Evolutionary conservation across 2,888 invertebrate genomes (phyloP).

Genomic region (Luffia ferchaultella): DNA sequence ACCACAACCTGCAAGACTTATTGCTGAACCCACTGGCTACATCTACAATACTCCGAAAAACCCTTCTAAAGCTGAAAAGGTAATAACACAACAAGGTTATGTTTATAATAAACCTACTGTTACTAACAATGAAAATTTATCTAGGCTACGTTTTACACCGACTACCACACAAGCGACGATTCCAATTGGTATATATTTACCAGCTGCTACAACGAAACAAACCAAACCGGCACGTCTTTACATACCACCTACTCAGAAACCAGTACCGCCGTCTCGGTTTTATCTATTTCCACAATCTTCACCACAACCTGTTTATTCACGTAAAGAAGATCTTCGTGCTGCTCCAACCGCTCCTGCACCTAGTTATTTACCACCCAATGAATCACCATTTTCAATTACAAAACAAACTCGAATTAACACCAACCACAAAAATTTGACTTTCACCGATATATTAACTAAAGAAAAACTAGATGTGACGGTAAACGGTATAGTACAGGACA

Average conservation of each 20-base stretch:
- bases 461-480: conserved; percentile 49
- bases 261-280: conserved; percentile 17
- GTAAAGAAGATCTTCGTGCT: neutral
- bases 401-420: conserved; percentile 26
- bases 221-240: no score
- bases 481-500: conserved; percentile 46
- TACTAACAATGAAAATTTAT: conserved; percentile 23
- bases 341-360: neutral
- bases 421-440: conserved; percentile 38
- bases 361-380: conserved; percentile 33
- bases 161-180: no score
- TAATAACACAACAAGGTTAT: conserved; percentile 12
- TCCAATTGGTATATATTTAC: no score
- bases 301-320: neutral
- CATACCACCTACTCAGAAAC: neutral
- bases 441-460: conserved; percentile 46
- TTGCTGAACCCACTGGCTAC: conserved; percentile 34
- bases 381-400: conserved; percentile 23
- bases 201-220: conserved; percentile 19
- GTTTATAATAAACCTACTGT: conserved; percentile 27
- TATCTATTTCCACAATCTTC: conserved; percentile 28
- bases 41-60: conserved; percentile 29
- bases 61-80: conserved; percentile 7
- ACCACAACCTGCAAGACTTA: conserved; percentile 24
- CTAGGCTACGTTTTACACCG: neutral